Evolutionary conservation across 2,797 vertebrate species (phyloP).

Genomic region (Dendrocincla tyrannina): DNA sequence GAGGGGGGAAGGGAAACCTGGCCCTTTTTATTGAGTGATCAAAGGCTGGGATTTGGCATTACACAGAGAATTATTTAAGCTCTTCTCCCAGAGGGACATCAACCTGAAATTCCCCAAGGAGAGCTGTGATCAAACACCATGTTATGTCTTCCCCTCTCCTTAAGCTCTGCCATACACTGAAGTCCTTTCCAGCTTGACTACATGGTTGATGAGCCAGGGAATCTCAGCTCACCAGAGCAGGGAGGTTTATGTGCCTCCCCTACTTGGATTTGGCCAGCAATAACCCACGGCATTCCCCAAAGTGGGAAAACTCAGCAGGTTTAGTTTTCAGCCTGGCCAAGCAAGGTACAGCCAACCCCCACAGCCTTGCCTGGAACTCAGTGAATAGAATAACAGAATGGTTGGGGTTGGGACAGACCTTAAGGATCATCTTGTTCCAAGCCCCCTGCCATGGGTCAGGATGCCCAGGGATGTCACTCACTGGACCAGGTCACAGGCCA

Average conservation of each 20-base stretch:
- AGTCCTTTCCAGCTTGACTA: background rate
- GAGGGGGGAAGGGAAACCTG: background rate
- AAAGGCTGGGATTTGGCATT: conserved; percentile 43
- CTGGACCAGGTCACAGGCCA: background rate
- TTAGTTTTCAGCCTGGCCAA: background rate
- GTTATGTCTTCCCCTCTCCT: background rate
- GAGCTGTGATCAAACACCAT: conserved; percentile 45
- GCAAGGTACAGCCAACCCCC: background rate
- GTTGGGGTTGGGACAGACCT: background rate
- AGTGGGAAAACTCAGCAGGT: background rate
- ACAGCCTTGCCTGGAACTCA: background rate
- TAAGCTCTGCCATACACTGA: background rate
- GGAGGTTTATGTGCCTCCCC: rapidly evolving
- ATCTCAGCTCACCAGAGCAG: background rate
- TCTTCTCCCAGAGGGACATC: background rate
- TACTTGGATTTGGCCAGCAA: background rate
- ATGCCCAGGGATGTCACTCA: background rate
- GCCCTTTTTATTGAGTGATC: conserved; percentile 33
- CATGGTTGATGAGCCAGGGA: background rate
- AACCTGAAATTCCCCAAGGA: conserved; percentile 30
- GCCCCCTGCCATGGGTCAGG: background rate
- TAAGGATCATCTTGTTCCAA: background rate
- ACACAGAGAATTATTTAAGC: conserved; percentile 67
- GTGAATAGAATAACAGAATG: background rate
- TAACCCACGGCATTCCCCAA: background rate